Percentiles rank a stretch among this genome's conserved stretches.
phyloP scores from a whole-genome alignment of 2,888 invertebrate genomes.

The Allygus modestus region DNA sequence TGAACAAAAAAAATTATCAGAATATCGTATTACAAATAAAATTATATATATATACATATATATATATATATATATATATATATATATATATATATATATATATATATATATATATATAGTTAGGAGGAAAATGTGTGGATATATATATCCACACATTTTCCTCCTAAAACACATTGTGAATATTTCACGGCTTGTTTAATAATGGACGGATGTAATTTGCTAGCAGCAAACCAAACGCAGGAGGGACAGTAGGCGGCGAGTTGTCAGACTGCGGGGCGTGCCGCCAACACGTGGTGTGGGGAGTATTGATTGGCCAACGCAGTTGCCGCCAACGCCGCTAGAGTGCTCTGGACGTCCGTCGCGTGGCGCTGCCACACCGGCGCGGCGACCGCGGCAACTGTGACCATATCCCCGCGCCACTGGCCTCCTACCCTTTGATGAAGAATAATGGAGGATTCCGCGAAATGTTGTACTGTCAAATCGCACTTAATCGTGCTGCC shows the following conservation, averaged over 20 bases:
- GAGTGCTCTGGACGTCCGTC: slow-evolving; percentile 14
- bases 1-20: no score
- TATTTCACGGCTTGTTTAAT: no score
- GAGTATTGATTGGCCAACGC: slow-evolving; percentile 17
- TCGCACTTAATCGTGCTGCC: no score
- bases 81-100: no score
- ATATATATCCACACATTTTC: no score
- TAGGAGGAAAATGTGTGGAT: no score
- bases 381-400: slow-evolving; percentile 1
- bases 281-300: slow-evolving; percentile 51
- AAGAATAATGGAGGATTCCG: neutral
- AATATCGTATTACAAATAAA: no score
- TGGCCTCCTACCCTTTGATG: neutral
- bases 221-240: neutral
- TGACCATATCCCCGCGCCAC: neutral
- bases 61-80: no score
- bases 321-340: slow-evolving; percentile 34
- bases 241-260: slow-evolving; percentile 5
- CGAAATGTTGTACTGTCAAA: neutral
- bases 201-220: no score
- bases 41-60: no score
- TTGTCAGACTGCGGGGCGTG: slow-evolving; percentile 49
- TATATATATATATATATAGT: no score
- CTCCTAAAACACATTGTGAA: no score
- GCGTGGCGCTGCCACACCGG: slow-evolving; percentile 19